phyloP scores from a whole-genome alignment of 2,797 vertebrate genomes.

The Thaleichthys pacificus region DNA sequence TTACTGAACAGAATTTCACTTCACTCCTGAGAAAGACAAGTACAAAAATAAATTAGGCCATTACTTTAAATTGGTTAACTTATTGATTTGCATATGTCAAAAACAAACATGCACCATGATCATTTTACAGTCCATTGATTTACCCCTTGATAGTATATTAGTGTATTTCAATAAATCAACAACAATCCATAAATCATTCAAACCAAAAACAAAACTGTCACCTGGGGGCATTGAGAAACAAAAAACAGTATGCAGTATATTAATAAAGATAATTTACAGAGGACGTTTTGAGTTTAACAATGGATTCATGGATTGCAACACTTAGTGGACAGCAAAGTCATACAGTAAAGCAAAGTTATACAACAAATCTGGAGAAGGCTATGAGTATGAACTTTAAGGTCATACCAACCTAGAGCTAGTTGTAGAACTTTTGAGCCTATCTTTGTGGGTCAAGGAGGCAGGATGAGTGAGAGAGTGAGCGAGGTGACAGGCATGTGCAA shows the following conservation, averaged over 20 bases:
- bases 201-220: background rate
- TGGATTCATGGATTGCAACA: background rate
- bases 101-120: constrained; percentile 6
- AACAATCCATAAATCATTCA: constrained; percentile 4
- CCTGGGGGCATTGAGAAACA: no score
- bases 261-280: background rate
- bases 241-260: background rate
- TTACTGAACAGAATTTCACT: constrained; percentile 1
- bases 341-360: background rate
- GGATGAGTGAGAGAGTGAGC: constrained; percentile 11
- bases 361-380: background rate
- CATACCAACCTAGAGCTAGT: background rate
- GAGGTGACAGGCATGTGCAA: constrained; percentile 26
- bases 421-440: background rate
- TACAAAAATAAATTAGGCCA: no score
- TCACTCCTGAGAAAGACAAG: constrained; percentile 7
- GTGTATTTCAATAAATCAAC: background rate
- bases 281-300: background rate
- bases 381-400: background rate
- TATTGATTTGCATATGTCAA: background rate
- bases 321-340: background rate
- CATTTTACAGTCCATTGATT: background rate
- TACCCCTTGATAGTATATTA: background rate
- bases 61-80: constrained; percentile 1
- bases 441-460: constrained; percentile 34